Base-by-base conservation (phyloP, 1,140 invertebrate species). In the Argopecten irradians region DNA sequence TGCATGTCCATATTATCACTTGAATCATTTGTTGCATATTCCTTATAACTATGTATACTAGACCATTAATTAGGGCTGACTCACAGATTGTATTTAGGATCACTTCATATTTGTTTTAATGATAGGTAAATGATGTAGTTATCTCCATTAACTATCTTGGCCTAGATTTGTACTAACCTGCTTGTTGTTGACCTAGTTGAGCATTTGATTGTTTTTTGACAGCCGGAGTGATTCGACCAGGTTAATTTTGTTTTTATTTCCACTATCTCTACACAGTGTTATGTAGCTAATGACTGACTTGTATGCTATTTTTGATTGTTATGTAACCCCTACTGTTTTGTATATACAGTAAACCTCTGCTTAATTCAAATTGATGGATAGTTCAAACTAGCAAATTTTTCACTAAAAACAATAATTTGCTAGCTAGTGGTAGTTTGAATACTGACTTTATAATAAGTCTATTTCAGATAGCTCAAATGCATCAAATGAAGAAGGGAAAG, bases 171-270 rank as follows among this genome's bases (percentile, higher is more conserved):
- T 71, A 71, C 55, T 71, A 71, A 71, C 55, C 28, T 71, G 55
- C 55, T n/a, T 71, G 55, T 71, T 71, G 55, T 71, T 71, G n/a
- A 71, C 28, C n/a, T 71, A 71, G 55, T n/a, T 71, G 55, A 71
- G 55, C 55, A 71, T 71, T 71, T 82, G 86, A 82, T 84, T 87
- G 34, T 55, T 89, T 89, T 35, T 89, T 89, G 84, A 34, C 89
- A 89, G 89, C 89, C 43, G 89, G 84, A 87, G 89, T 86, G 89
- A 89, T 87, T 87, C 89, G 46, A 84, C 83, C 83, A 89, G 89
- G 89, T 89, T 84, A 84, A 87, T 43, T 87, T 85, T 89, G 71
- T 85, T 41, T 82, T 89, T 87, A 35, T 82, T 87, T 84, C n/a
- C 55, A 71, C 55, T 71, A 71, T 28, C 14, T 71, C 22, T 71